A percentile compares a stretch with the other conserved stretches of the same genome.
phyloP scores from a whole-genome alignment of 2,113 vertebrate genomes.

The Poeciliopsis retropinna region DNA sequence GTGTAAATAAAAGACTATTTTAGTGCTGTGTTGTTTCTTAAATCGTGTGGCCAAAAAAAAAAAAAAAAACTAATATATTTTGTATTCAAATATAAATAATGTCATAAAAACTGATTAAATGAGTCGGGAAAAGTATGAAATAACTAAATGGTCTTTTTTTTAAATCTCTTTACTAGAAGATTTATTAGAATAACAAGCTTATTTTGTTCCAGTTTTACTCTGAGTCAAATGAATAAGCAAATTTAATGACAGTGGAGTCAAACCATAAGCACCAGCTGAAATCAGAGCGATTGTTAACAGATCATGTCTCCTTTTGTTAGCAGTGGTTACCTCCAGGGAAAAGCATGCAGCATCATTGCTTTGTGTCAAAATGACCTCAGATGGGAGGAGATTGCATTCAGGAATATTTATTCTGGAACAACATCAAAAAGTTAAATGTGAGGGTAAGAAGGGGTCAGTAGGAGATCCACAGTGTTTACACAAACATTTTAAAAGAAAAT shows the following conservation, averaged over 20 bases:
- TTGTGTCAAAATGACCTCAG: neutral
- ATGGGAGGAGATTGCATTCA: neutral
- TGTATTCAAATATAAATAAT: too few species aligned
- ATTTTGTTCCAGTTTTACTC: neutral
- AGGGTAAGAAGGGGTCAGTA: neutral
- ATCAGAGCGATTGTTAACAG: neutral
- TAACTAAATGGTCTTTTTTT: neutral
- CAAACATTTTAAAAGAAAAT: too few species aligned
- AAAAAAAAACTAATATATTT: too few species aligned
- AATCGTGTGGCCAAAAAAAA: too few species aligned
- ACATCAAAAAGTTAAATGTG: neutral
- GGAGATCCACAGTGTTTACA: neutral
- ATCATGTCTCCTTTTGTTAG: neutral
- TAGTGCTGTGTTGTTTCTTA: neutral
- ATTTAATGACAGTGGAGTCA: neutral
- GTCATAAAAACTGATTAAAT: too few species aligned
- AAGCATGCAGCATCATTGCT: neutral
- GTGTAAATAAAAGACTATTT: neutral
- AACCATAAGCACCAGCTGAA: neutral
- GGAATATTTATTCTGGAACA: neutral
- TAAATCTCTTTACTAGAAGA: neutral
- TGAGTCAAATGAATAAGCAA: too few species aligned
- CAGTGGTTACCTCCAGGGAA: neutral
- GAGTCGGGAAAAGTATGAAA: neutral
- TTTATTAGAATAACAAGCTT: neutral